phyloP scores from a whole-genome alignment of 2,797 vertebrate species.

The Falco peregrinus region DNA sequence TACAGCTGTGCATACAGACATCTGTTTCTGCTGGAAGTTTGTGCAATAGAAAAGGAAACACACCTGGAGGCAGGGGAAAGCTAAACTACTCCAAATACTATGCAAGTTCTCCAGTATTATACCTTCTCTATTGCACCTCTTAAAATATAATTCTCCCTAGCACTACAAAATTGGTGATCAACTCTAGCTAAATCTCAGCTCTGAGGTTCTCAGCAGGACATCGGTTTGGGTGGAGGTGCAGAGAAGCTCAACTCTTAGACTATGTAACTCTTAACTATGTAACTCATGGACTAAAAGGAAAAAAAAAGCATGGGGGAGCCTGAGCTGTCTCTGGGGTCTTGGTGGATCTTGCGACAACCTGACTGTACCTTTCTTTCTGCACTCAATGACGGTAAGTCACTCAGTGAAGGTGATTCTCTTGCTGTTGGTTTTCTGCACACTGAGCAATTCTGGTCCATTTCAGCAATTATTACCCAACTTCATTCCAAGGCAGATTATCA shows the following conservation, averaged over 20 bases:
- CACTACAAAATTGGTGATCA: not conserved
- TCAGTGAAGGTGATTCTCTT: not conserved
- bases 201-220: not conserved
- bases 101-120: not conserved
- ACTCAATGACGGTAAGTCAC: not conserved
- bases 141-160: not conserved
- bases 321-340: not conserved
- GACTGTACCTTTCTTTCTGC: not conserved
- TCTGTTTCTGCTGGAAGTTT: not conserved
- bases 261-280: no score
- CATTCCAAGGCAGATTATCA: not conserved
- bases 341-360: not conserved
- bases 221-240: not conserved
- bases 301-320: not conserved
- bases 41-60: not conserved
- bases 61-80: not conserved
- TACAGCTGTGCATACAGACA: not conserved
- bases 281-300: not conserved
- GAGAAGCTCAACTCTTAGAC: not conserved
- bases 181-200: not conserved
- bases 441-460: not conserved
- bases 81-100: not conserved
- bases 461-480: not conserved
- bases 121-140: not conserved
- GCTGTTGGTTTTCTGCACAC: not conserved